Percentiles rank a stretch among this genome's conserved stretches.
Evolutionary conservation across 2,113 vertebrate species (phyloP).

Genomic region (Arizona elegans): DNA sequence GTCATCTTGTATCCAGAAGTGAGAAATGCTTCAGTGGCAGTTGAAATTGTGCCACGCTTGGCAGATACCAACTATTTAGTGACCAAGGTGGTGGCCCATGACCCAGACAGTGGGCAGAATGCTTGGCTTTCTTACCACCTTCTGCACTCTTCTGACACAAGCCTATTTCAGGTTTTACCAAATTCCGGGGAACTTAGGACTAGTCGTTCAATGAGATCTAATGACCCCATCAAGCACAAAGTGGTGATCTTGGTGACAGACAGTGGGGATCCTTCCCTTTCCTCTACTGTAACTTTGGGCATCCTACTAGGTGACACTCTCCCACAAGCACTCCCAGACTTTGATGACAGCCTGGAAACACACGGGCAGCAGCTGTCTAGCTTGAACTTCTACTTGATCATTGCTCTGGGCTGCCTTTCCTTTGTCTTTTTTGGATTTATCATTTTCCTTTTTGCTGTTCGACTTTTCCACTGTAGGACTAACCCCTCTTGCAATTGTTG

Average conservation of each 20-base stretch:
- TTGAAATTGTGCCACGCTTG: slow-evolving; percentile 74
- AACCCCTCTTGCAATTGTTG: slow-evolving; percentile 24
- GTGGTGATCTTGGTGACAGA: slow-evolving; percentile 77
- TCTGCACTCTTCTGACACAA: slow-evolving; percentile 72
- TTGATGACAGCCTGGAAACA: slow-evolving; percentile 66
- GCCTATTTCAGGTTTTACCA: slow-evolving; percentile 80
- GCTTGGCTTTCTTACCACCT: slow-evolving; percentile 87
- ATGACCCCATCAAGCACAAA: slow-evolving; percentile 73
- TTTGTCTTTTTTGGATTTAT: slow-evolving; percentile 68
- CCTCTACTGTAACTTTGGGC: slow-evolving; percentile 71
- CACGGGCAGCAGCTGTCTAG: slow-evolving; percentile 59
- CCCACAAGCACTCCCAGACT: slow-evolving; percentile 71
- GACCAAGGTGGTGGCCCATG: slow-evolving; percentile 84
- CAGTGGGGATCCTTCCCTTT: slow-evolving; percentile 73
- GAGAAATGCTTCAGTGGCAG: slow-evolving; percentile 66
- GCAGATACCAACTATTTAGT: slow-evolving; percentile 79
- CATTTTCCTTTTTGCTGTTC: slow-evolving; percentile 50
- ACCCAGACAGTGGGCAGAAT: slow-evolving; percentile 85
- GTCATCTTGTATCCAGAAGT: slow-evolving; percentile 72
- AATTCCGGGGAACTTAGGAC: slow-evolving; percentile 83
- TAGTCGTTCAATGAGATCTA: slow-evolving; percentile 73
- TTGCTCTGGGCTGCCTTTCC: slow-evolving; percentile 73
- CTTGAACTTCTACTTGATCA: slow-evolving; percentile 75
- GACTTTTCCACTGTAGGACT: slow-evolving; percentile 35
- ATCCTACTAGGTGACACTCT: slow-evolving; percentile 74